A percentile compares a stretch with the other conserved stretches of the same genome.
These are phyloP conservation scores for Thamnophis elegans DNA, from an alignment of 2,797 vertebrate species.

Conservation along the genomic window DNA sequence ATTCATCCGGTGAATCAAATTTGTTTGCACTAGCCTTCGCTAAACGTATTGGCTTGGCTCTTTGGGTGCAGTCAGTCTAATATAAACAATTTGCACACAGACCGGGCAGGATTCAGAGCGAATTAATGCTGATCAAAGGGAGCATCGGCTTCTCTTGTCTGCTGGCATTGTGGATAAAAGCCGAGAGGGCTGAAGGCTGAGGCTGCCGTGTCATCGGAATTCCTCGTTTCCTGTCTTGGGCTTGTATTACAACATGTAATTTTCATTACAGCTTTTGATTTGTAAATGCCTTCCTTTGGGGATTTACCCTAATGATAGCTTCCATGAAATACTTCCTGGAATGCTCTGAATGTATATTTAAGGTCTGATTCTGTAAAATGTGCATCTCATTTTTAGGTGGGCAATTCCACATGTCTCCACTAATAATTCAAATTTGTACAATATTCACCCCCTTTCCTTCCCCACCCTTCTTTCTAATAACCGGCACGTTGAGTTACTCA, in stretches of 20 bases:
- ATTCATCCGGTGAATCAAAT: conserved; percentile 49
- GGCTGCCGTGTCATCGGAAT: conserved; percentile 50
- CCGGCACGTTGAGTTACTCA: neutral
- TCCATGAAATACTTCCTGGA: conserved; percentile 49
- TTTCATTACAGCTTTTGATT: conserved; percentile 57
- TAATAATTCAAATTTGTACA: conserved; percentile 36
- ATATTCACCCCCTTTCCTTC: conserved; percentile 1
- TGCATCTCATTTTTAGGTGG: conserved; percentile 42
- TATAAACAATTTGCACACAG: conserved; percentile 60
- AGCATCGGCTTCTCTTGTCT: conserved; percentile 35
- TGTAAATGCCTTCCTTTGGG: conserved; percentile 45
- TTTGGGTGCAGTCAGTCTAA: conserved; percentile 46
- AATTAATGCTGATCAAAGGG: conserved; percentile 63
- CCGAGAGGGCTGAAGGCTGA: conserved; percentile 36
- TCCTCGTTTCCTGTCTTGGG: conserved; percentile 28
- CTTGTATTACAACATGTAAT: conserved; percentile 58
- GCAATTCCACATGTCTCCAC: conserved; percentile 31
- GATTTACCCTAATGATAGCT: conserved; percentile 44
- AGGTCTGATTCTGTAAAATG: conserved; percentile 34
- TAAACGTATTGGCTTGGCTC: conserved; percentile 37
- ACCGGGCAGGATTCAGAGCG: conserved; percentile 44
- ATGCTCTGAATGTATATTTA: conserved; percentile 47
- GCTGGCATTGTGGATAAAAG: conserved; percentile 51
- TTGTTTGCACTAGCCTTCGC: neutral
- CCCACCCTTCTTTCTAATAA: neutral